Percentiles rank a stretch among this genome's conserved stretches.
Evolutionary conservation across 2,797 vertebrate species (phyloP).

Genomic region (Chelon labrosus): DNA sequence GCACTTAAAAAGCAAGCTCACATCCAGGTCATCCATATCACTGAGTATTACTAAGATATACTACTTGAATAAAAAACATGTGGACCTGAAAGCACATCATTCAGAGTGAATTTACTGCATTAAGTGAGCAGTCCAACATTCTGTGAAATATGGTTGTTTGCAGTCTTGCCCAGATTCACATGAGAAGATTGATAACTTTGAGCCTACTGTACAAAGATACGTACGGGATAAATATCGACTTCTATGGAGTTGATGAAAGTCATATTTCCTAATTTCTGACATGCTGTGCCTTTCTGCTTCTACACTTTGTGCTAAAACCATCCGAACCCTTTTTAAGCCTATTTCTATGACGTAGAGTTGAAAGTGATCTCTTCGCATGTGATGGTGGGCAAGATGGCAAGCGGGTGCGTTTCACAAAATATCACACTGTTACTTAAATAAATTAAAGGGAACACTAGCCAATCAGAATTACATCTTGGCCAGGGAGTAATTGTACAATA

Average conservation of each 20-base stretch:
- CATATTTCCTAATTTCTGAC: conserved; percentile 23
- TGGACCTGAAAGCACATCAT: conserved; percentile 14
- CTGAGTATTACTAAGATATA: conserved; percentile 4
- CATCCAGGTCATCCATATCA: conserved; percentile 31
- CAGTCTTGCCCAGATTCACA: conserved; percentile 15
- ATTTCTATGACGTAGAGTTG: conserved; percentile 17
- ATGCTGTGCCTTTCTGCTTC: conserved; percentile 12
- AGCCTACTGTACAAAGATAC: conserved; percentile 33
- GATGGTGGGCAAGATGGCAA: conserved; percentile 29
- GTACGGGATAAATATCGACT: conserved; percentile 26
- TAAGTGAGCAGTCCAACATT: conserved; percentile 21
- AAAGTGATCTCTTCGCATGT: neutral
- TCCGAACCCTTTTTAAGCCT: conserved; percentile 1
- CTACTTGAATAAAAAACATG: neutral
- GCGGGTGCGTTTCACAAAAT: conserved; percentile 26
- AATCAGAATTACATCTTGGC: conserved; percentile 35
- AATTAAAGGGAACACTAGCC: conserved; percentile 39
- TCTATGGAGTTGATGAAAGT: conserved; percentile 32
- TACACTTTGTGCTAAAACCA: conserved; percentile 5
- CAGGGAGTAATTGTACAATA: conserved; percentile 22
- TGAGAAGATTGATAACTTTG: conserved; percentile 26
- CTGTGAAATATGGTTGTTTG: conserved; percentile 23
- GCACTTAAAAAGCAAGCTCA: conserved; percentile 20
- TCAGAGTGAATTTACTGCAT: conserved; percentile 4
- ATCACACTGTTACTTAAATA: conserved; percentile 16